Conservation (phyloP, 2,113 vertebrate genomes). For the Terrapene triunguis region DNA sequence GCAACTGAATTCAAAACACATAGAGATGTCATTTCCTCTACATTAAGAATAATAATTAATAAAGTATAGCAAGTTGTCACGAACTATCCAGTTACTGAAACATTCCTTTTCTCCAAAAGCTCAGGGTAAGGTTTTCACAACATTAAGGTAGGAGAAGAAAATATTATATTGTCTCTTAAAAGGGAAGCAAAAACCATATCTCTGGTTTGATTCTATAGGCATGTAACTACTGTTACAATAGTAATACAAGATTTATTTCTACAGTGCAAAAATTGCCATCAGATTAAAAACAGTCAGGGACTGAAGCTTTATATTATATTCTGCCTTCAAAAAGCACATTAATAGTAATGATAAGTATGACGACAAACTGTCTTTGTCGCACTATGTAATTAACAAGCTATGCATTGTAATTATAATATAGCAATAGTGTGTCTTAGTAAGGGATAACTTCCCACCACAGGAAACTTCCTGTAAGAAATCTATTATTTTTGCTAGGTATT, state of each 20-base stretch:
- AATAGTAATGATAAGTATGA: not conserved
- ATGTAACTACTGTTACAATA: not conserved
- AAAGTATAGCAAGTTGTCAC: slow-evolving; percentile 70
- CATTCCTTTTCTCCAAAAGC: slow-evolving; percentile 58
- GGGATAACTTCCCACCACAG: slow-evolving; percentile 14
- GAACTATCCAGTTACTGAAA: slow-evolving; percentile 67
- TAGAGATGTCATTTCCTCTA: slow-evolving; percentile 58
- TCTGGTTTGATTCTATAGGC: not conserved
- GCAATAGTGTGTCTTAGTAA: not conserved
- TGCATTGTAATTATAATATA: slow-evolving; percentile 30
- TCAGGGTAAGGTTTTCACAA: slow-evolving; percentile 56
- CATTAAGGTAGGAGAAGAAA: slow-evolving; percentile 11
- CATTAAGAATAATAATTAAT: slow-evolving; percentile 76
- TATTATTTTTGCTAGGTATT: not conserved
- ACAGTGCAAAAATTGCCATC: not conserved
- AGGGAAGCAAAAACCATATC: not conserved
- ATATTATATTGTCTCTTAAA: not conserved
- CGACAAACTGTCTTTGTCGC: slow-evolving; percentile 10
- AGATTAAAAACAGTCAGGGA: slow-evolving; percentile 15
- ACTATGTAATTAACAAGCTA: not conserved
- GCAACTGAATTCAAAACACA: slow-evolving; percentile 66
- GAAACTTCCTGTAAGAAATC: slow-evolving; percentile 13
- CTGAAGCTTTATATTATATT: not conserved
- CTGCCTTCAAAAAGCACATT: not conserved
- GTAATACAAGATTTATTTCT: not conserved